Conservation (phyloP, 2,113 vertebrate genomes). For the Poeciliopsis occidentalis region DNA sequence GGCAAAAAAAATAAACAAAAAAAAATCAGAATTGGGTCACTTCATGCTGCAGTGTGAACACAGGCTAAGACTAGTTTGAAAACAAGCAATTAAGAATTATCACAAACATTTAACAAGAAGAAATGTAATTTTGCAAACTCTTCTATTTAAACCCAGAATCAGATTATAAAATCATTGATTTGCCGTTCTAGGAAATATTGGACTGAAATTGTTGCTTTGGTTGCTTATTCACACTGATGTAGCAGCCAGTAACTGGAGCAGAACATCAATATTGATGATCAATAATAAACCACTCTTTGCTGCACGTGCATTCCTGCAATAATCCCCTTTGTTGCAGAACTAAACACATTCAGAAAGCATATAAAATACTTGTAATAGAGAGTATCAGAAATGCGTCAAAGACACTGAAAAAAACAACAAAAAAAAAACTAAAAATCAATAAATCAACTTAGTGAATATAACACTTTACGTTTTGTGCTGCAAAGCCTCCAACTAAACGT, state of each 20-base stretch:
- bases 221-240: constrained; percentile 18
- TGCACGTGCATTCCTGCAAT: constrained; percentile 38
- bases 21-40: too few relatives aligned
- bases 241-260: constrained; percentile 23
- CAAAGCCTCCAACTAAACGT: too few relatives aligned
- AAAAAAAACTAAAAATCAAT: background rate
- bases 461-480: background rate
- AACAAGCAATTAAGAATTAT: too few relatives aligned
- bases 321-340: constrained; percentile 41
- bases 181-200: constrained; percentile 13
- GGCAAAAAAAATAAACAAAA: too few relatives aligned
- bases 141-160: background rate
- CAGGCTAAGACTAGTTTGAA: too few relatives aligned
- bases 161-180: background rate
- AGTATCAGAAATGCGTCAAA: background rate
- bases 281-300: constrained; percentile 44
- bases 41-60: too few relatives aligned
- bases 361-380: background rate
- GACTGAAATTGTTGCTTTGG: constrained; percentile 8
- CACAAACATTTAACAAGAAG: too few relatives aligned
- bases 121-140: too few relatives aligned
- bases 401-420: background rate
- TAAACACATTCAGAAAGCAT: constrained; percentile 4
- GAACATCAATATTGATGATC: constrained; percentile 62
- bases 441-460: background rate